These are phyloP conservation scores for Champsocephalus esox DNA, from an alignment of 2,797 vertebrate species.

Conservation along the genomic window DNA sequence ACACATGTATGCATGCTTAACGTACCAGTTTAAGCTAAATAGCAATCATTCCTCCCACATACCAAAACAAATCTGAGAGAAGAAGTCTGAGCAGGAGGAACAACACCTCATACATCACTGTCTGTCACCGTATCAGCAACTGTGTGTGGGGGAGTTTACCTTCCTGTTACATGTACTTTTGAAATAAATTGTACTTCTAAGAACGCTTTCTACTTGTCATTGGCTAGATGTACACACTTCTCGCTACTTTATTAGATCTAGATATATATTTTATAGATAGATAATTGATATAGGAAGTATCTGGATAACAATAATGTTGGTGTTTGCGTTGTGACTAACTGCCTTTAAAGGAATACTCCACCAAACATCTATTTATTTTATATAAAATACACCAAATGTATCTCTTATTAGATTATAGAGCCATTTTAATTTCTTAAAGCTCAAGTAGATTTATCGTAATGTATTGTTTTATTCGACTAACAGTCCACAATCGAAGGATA, in stretches of 20 bases:
- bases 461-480: no score
- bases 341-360: background rate
- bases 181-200: no score
- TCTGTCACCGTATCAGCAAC: background rate
- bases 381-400: background rate
- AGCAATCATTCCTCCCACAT: constrained; percentile 29
- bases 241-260: no score
- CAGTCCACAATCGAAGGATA: background rate
- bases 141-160: background rate
- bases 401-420: no score
- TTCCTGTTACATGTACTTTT: no score
- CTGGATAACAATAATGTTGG: background rate
- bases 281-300: background rate
- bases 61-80: constrained; percentile 13
- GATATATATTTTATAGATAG: no score
- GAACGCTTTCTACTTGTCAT: no score
- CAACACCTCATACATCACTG: constrained; percentile 5
- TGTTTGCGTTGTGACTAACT: background rate
- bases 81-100: constrained; percentile 19
- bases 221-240: no score
- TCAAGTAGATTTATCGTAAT: no score
- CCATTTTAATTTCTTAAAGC: background rate
- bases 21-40: constrained; percentile 14
- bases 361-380: background rate
- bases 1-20: constrained; percentile 41